Evolutionary conservation across 2,888 invertebrate genomes (phyloP).

Genomic region (Scaptomyza flava): DNA sequence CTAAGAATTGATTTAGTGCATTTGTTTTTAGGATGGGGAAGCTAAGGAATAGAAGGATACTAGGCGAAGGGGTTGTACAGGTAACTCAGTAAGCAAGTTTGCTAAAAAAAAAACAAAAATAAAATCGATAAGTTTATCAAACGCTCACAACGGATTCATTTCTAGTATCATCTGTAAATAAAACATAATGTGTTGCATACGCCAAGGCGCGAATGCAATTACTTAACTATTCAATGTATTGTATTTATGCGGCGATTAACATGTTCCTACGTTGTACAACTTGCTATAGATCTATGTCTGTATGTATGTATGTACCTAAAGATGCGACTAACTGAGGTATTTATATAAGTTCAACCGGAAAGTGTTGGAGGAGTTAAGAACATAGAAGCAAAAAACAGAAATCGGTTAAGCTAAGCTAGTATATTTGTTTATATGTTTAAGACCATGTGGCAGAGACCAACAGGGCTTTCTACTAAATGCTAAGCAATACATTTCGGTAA

Average conservation of each 20-base stretch:
- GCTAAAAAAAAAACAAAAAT: slow-evolving; percentile 64
- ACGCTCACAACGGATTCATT: slow-evolving; percentile 6
- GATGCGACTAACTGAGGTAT: slow-evolving; percentile 69
- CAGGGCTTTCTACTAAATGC: slow-evolving; percentile 40
- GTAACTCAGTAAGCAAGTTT: slow-evolving; percentile 76
- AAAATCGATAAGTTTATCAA: slow-evolving; percentile 29
- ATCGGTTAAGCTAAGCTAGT: slow-evolving; percentile 22
- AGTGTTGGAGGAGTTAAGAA: slow-evolving; percentile 8
- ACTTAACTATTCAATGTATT: slow-evolving; percentile 56
- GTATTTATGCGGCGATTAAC: slow-evolving; percentile 72
- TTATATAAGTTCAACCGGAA: slow-evolving; percentile 12
- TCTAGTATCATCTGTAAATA: slow-evolving; percentile 8
- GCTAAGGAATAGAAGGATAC: slow-evolving; percentile 26
- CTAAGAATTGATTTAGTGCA: slow-evolving; percentile 79
- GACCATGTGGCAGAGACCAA: slow-evolving; percentile 24
- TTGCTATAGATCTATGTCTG: slow-evolving; percentile 40
- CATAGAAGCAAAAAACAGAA: not conserved
- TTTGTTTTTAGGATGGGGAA: slow-evolving; percentile 14
- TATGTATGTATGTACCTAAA: slow-evolving; percentile 51
- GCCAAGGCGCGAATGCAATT: slow-evolving; percentile 31
- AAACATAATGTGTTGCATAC: slow-evolving; percentile 36
- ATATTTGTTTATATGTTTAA: slow-evolving; percentile 10
- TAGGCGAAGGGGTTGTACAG: slow-evolving; percentile 53
- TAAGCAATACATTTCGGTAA: slow-evolving; percentile 61
- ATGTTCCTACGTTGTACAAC: slow-evolving; percentile 73